Evolutionary conservation across 1,140 invertebrate genomes (phyloP), one percentile per base, ranked within the genome.

Genomic region (Apolygus lucorum): DNA sequence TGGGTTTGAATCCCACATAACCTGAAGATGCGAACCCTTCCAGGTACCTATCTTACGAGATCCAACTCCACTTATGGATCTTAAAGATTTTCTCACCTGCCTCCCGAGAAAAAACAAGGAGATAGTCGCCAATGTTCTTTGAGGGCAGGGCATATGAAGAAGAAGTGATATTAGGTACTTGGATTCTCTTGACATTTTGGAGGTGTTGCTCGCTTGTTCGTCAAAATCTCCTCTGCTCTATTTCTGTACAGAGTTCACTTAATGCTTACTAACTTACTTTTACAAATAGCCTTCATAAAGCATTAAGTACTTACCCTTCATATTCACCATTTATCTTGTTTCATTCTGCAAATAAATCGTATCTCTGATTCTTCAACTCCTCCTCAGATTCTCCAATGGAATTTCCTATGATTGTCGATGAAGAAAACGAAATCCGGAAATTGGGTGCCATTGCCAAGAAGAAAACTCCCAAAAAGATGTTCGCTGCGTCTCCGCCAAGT

Each of bases 341-440:
- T 49, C 34, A 49, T 17, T 8, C 17, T 49, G 8, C 17, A 17
- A 49, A 49, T 8, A 49, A 17, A 11, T 21, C 22, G 63, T 21
- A 49, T 11, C 17, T 11, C 17, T 17, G 17, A 17, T 49, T 22
- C 22, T 64, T 8, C 4, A 62, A 62, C 24, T 64, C 28, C 2
- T 64, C 2, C 22, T 64, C 28, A 64, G 66, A 49, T 29, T 59
- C 54, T 59, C 54, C 54, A 4, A 17, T 59, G 4, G 54, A 59
- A 17, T 59, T 59, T 24, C 54, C 54, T 21, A 22, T 59, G 2
- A 59, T 59, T 21, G 11, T 17, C 11, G 11, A 24, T 59, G 54
- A 59, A 11, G 54, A 24, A 17, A 21, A 59, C 34, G 8, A 17
- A 49, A 8, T 17, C 22, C 11, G 11, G 22, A 11, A 59, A 59